Conservation (phyloP, 1,140 invertebrate genomes). For the Drosophila nebulosa region DNA sequence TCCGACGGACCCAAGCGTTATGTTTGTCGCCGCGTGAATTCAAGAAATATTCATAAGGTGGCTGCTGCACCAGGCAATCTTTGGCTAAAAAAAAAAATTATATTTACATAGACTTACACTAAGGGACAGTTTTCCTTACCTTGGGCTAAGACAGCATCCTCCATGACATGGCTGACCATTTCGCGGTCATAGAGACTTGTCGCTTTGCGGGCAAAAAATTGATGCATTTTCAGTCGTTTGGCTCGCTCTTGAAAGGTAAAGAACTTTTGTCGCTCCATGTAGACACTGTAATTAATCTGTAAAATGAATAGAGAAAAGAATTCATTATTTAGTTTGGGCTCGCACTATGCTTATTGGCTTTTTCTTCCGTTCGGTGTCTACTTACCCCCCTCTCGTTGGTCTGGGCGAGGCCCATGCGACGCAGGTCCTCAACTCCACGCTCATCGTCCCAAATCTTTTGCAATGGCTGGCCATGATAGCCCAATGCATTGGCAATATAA, state of each 20-base stretch:
- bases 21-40: conserved; percentile 72
- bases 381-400: background rate
- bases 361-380: background rate
- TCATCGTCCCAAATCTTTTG: conserved; percentile 93
- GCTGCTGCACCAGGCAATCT: conserved; percentile 81
- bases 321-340: background rate
- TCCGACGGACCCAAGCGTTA: conserved; percentile 47
- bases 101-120: background rate
- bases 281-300: conserved; percentile 87
- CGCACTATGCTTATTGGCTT: background rate
- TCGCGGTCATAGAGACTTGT: conserved; percentile 83
- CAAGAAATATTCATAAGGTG: conserved; percentile 91
- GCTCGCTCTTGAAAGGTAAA: conserved; percentile 90
- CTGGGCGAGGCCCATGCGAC: conserved; percentile 83
- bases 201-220: conserved; percentile 91
- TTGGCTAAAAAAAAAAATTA: conserved; percentile 13
- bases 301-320: background rate
- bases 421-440: conserved; percentile 87
- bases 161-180: conserved; percentile 82
- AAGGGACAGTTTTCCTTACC: conserved; percentile 1
- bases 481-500: conserved; percentile 86
- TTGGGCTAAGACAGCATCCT: conserved; percentile 58
- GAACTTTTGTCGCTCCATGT: conserved; percentile 88
- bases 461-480: conserved; percentile 92
- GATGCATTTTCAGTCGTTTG: conserved; percentile 90